A percentile compares a stretch with the other conserved stretches of the same genome.
Conservation (phyloP, 2,113 vertebrate genomes). For the Podilymbus podiceps region DNA sequence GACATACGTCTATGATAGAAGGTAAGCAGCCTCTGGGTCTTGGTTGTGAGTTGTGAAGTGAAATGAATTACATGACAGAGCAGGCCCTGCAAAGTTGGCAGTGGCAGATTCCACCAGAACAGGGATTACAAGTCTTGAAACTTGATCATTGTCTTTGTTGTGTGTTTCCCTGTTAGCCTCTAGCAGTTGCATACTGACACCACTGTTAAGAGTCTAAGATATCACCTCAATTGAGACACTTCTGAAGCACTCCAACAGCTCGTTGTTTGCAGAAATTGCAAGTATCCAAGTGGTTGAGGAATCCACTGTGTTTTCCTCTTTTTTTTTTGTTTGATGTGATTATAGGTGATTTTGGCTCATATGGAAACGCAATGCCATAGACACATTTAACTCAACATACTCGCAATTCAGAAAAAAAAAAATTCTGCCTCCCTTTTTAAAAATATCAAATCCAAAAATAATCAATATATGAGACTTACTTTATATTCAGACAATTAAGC, state of each 20-base stretch:
- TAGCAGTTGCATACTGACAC: background rate
- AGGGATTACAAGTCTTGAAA: background rate
- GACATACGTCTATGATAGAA: background rate
- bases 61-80: background rate
- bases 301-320: background rate
- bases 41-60: background rate
- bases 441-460: background rate
- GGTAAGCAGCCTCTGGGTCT: background rate
- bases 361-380: background rate
- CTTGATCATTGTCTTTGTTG: background rate
- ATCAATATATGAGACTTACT: background rate
- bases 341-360: background rate
- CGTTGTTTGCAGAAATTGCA: background rate
- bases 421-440: background rate
- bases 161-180: background rate
- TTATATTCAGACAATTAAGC: background rate
- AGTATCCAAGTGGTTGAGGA: background rate
- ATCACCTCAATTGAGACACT: background rate
- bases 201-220: background rate
- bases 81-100: background rate
- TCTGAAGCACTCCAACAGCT: background rate
- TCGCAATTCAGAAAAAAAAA: background rate
- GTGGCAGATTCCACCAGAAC: background rate
- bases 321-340: background rate
- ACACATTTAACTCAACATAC: background rate